Conservation (phyloP, 2,888 invertebrate genomes). For the Rhamnusium bicolor region DNA sequence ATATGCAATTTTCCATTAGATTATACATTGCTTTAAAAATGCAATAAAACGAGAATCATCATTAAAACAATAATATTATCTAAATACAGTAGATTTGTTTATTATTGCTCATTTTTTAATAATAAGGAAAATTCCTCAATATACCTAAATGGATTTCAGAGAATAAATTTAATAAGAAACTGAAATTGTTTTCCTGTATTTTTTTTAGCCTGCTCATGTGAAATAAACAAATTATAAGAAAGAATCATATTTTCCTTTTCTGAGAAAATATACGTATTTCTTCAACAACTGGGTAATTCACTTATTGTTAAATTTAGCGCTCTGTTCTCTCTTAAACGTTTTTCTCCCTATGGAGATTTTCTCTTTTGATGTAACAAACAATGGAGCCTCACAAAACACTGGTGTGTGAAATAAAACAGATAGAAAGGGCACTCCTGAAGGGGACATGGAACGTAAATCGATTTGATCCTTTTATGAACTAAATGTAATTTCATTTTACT, state of each 20-base stretch:
- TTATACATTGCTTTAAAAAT: no score
- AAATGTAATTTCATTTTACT: constrained; percentile 14
- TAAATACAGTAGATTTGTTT: no score
- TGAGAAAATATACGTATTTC: constrained; percentile 7
- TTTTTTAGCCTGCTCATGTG: not conserved
- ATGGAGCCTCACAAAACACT: constrained; percentile 34
- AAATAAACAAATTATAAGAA: not conserved
- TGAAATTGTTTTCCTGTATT: not conserved
- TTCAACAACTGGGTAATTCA: constrained; percentile 19
- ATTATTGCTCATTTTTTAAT: no score
- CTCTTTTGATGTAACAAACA: constrained; percentile 30
- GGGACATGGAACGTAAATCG: constrained; percentile 1
- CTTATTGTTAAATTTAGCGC: constrained; percentile 24
- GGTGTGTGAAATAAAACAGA: constrained; percentile 30
- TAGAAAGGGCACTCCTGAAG: constrained; percentile 2
- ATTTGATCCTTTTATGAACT: constrained; percentile 8
- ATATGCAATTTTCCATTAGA: no score
- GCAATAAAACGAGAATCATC: no score
- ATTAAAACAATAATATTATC: no score
- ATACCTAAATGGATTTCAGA: no score
- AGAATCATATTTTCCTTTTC: not conserved
- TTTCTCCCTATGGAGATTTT: constrained; percentile 28
- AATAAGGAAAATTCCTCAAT: no score
- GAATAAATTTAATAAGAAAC: no score
- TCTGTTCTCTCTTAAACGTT: constrained; percentile 19